Evolutionary conservation across 2,113 vertebrate genomes (phyloP).

Genomic region (Clinocottus analis): DNA sequence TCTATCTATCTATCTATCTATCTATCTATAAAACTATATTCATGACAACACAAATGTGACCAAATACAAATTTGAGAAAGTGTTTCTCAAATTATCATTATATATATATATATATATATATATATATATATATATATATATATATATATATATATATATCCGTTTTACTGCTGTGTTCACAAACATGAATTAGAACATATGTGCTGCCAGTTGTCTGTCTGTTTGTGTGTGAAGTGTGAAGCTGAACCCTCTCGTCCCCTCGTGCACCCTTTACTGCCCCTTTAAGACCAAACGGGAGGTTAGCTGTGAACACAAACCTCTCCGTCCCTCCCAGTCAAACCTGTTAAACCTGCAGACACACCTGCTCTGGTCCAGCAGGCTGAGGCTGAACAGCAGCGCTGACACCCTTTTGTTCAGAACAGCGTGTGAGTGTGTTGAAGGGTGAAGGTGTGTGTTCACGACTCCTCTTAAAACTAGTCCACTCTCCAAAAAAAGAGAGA

Average conservation of each 20-base stretch:
- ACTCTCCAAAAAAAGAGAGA: conserved; percentile 10
- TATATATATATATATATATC: background rate
- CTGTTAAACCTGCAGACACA: conserved; percentile 67
- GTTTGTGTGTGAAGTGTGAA: background rate
- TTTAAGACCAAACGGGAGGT: background rate
- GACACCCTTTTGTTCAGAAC: background rate
- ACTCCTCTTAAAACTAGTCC: background rate
- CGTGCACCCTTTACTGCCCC: background rate
- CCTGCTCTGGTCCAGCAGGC: conserved; percentile 29
- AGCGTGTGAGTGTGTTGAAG: background rate
- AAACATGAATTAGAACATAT: background rate
- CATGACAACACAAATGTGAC: background rate
- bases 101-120: background rate
- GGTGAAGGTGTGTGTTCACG: conserved; percentile 22
- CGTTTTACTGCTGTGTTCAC: background rate
- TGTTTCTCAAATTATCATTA: background rate
- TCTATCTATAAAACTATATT: background rate
- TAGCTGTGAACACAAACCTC: background rate
- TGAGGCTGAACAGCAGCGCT: background rate
- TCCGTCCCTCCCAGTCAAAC: conserved; percentile 36
- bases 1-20: background rate
- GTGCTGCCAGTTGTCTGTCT: background rate
- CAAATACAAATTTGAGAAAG: background rate
- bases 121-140: background rate
- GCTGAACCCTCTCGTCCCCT: background rate